phyloP scores from a whole-genome alignment of 2,797 vertebrate species.

The Percopsis omiscomaycus region DNA sequence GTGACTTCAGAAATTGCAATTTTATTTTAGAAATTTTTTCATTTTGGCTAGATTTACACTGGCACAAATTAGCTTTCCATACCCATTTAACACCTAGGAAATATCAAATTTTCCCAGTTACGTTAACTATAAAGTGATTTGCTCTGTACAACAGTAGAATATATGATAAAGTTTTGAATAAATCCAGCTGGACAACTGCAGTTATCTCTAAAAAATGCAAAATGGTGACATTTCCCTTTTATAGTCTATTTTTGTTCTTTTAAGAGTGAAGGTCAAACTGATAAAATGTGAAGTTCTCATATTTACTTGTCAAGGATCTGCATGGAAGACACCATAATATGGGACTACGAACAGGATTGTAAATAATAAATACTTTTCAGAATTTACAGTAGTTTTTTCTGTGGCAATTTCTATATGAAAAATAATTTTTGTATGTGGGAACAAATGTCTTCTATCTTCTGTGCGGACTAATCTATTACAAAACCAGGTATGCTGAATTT shows the following conservation, averaged over 20 bases:
- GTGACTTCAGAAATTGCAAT: conserved; percentile 13
- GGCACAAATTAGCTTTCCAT: conserved; percentile 21
- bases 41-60: conserved; percentile 25
- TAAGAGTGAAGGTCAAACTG: conserved; percentile 66
- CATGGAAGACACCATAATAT: conserved; percentile 76
- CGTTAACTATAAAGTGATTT: conserved; percentile 39
- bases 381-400: conserved; percentile 62
- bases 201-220: no score
- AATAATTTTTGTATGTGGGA: neutral
- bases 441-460: neutral
- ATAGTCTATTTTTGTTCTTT: conserved; percentile 75
- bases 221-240: conserved; percentile 67
- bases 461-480: no score
- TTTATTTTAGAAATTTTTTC: conserved; percentile 39
- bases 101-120: conserved; percentile 38
- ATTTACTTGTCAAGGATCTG: conserved; percentile 67
- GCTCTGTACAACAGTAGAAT: conserved; percentile 42
- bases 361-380: conserved; percentile 86
- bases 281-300: conserved; percentile 74
- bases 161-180: conserved; percentile 41
- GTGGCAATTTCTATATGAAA: conserved; percentile 35
- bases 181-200: conserved; percentile 20
- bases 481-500: no score
- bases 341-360: conserved; percentile 78
- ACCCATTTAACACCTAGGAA: conserved; percentile 21